A percentile compares a stretch with the other conserved stretches of the same genome.
Conservation (phyloP, 2,888 invertebrate genomes). For the Andrena minutula region DNA sequence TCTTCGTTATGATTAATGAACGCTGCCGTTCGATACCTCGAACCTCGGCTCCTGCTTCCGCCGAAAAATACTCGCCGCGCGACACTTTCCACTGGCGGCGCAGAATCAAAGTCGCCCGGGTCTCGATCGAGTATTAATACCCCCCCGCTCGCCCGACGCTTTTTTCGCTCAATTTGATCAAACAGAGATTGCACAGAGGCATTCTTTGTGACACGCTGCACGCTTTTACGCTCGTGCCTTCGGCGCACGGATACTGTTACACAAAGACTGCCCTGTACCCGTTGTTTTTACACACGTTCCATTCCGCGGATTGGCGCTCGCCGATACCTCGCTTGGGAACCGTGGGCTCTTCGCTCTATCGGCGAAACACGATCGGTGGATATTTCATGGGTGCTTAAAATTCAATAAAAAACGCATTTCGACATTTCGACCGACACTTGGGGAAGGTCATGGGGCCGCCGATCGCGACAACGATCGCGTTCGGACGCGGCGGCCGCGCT, state of each 20-base stretch:
- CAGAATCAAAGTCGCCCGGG: constrained; percentile 15
- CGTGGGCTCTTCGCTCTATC: neutral
- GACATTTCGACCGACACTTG: constrained; percentile 14
- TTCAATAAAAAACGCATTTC: constrained; percentile 51
- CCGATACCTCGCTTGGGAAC: neutral
- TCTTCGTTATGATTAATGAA: neutral
- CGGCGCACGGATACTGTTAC: neutral
- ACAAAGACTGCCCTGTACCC: neutral
- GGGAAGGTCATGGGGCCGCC: constrained; percentile 7
- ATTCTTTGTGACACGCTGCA: neutral
- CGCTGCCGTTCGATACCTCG: neutral
- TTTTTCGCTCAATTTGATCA: constrained; percentile 3
- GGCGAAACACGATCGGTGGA: constrained; percentile 26
- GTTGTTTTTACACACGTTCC: no score
- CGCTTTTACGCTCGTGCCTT: neutral
- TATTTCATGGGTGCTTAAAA: constrained; percentile 58
- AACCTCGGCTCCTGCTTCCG: neutral
- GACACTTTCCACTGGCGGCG: neutral
- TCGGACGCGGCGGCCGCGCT: constrained; percentile 53
- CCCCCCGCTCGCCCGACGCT: neutral
- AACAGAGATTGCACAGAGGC: neutral
- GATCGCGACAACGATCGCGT: constrained; percentile 49
- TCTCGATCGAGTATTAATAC: constrained; percentile 20
- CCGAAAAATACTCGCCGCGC: neutral
- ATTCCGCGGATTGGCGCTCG: neutral